phyloP scores from a whole-genome alignment of 1,140 invertebrate genomes.

The Steinernema khuongi region DNA sequence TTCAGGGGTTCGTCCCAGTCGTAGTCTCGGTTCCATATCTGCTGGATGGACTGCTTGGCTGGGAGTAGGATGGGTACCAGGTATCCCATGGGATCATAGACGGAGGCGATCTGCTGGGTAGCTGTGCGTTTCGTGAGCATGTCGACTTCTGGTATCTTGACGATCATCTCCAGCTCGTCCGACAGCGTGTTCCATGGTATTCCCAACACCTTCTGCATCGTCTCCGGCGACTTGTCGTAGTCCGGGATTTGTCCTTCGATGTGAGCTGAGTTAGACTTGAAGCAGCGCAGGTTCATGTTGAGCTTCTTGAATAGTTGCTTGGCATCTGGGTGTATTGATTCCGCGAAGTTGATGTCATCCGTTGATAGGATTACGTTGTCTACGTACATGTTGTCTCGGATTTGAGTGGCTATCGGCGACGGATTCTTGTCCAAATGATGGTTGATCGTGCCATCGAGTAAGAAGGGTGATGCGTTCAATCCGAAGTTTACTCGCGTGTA shows the following conservation, averaged over 20 bases:
- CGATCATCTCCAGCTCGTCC: slow-evolving; percentile 16
- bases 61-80: slow-evolving; percentile 11
- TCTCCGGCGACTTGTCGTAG: slow-evolving; percentile 4
- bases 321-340: not conserved
- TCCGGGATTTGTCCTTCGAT: not conserved
- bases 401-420: slow-evolving; percentile 4
- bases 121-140: slow-evolving; percentile 16
- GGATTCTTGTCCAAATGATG: slow-evolving; percentile 19
- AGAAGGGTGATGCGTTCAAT: slow-evolving; percentile 24
- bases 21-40: slow-evolving; percentile 7
- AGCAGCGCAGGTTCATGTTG: slow-evolving; percentile 29
- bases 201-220: slow-evolving; percentile 25
- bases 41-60: slow-evolving; percentile 18
- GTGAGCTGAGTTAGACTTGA: not conserved
- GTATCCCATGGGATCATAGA: slow-evolving; percentile 29
- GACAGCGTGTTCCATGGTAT: not conserved
- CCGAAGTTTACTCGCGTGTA: slow-evolving; percentile 33
- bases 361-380: slow-evolving; percentile 27
- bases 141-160: not conserved
- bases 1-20: slow-evolving; percentile 23
- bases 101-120: not conserved
- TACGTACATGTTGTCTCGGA: slow-evolving; percentile 26
- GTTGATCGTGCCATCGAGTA: slow-evolving; percentile 17
- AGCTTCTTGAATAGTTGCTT: slow-evolving; percentile 21
- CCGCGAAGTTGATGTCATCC: not conserved